A percentile compares a stretch with the other conserved stretches of the same genome.
phyloP scores from a whole-genome alignment of 2,113 vertebrate species.

The Anoura caudifer region DNA sequence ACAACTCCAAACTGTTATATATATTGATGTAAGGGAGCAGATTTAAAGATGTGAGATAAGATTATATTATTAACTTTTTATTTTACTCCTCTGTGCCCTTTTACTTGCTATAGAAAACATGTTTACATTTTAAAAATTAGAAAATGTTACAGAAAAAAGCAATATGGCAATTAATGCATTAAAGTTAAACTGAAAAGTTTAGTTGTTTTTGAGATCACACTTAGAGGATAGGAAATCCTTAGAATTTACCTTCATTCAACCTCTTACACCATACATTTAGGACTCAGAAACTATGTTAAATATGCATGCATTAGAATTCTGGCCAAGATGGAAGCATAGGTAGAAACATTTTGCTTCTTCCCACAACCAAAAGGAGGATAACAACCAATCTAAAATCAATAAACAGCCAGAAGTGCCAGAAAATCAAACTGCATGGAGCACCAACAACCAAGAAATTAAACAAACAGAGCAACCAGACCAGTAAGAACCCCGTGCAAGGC shows the following conservation, averaged over 20 bases:
- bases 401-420: too few relatives aligned
- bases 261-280: not conserved
- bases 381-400: too few relatives aligned
- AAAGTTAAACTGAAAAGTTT: not conserved
- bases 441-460: too few relatives aligned
- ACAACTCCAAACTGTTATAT: not conserved
- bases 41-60: not conserved
- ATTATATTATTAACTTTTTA: not conserved
- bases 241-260: not conserved
- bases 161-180: not conserved
- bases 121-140: not conserved
- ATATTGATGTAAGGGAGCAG: not conserved
- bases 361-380: too few relatives aligned
- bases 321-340: too few relatives aligned
- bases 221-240: not conserved
- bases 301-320: not conserved
- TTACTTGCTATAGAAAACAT: not conserved
- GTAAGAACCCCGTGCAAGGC: too few relatives aligned
- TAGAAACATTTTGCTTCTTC: too few relatives aligned
- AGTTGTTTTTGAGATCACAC: not conserved
- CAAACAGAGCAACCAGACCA: too few relatives aligned
- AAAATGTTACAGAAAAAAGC: not conserved
- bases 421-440: too few relatives aligned
- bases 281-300: not conserved
- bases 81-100: not conserved